Evolutionary conservation across 2,888 invertebrate genomes (phyloP).

Genomic region (Leptopilina drosophilae): DNA sequence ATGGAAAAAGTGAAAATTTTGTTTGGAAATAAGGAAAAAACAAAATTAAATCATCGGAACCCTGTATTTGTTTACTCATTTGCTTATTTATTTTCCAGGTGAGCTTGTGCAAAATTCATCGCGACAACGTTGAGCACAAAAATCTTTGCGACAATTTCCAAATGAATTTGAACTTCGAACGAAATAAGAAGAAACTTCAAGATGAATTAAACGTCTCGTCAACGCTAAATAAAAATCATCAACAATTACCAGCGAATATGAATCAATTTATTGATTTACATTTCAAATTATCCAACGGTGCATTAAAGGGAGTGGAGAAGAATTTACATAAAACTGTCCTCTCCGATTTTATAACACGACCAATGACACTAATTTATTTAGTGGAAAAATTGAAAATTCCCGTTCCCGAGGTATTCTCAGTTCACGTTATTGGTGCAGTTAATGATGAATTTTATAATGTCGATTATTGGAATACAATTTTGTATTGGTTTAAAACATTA

Average conservation of each 20-base stretch:
- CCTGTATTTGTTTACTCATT: neutral
- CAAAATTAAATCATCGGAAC: neutral
- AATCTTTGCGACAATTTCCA: neutral
- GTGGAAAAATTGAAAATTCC: constrained; percentile 58
- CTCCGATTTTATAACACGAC: constrained; percentile 65
- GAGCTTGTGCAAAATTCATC: constrained; percentile 8
- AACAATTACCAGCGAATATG: neutral
- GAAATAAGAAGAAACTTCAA: neutral
- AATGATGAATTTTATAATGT: constrained; percentile 64
- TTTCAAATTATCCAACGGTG: neutral
- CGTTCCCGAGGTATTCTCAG: constrained; percentile 49
- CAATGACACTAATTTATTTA: constrained; percentile 66
- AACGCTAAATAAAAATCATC: neutral
- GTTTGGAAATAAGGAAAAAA: constrained; percentile 10
- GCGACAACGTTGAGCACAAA: neutral
- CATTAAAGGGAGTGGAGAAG: neutral
- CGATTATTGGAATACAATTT: constrained; percentile 69
- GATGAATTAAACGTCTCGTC: too few relatives aligned
- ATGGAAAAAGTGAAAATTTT: too few relatives aligned
- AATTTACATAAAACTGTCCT: neutral
- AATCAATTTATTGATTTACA: neutral
- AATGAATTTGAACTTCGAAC: neutral
- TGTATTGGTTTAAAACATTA: constrained; percentile 69
- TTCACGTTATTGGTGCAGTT: constrained; percentile 73
- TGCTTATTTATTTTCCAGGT: neutral